A percentile compares a stretch with the other conserved stretches of the same genome.
phyloP scores from a whole-genome alignment of 2,888 invertebrate genomes.

The Achlya flavicornis region DNA sequence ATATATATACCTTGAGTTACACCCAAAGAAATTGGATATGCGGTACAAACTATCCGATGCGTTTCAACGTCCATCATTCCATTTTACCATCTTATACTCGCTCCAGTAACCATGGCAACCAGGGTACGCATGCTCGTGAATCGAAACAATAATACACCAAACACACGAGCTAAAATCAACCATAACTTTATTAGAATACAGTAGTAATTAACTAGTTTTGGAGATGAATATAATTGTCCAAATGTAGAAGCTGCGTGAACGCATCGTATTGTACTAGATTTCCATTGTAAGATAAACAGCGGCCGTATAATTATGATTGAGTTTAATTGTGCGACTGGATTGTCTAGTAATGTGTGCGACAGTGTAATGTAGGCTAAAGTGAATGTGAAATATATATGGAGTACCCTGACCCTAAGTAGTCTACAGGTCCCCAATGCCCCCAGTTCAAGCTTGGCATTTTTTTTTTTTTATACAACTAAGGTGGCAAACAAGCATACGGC shows the following conservation, averaged over 20 bases:
- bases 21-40: no score
- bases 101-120: conserved; percentile 45
- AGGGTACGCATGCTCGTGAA: conserved; percentile 13
- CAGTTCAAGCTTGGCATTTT: no score
- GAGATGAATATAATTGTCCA: conserved; percentile 29
- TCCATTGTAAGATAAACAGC: conserved; percentile 20
- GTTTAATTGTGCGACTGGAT: conserved; percentile 24
- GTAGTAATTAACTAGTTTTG: background rate
- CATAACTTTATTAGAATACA: background rate
- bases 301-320: conserved; percentile 18
- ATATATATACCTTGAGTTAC: no score
- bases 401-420: no score
- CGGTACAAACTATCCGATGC: background rate
- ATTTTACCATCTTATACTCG: conserved; percentile 30
- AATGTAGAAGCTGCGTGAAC: conserved; percentile 16
- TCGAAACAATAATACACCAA: background rate
- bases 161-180: background rate
- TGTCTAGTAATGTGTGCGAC: conserved; percentile 12
- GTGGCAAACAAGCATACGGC: no score
- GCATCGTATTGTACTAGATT: conserved; percentile 21
- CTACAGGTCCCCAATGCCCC: no score
- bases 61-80: background rate
- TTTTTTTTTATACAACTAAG: no score
- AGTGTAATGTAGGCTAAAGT: background rate
- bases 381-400: no score